These are phyloP conservation scores for Peromyscus eremicus DNA, from an alignment of 2,797 vertebrate genomes.

Conservation along the genomic window DNA sequence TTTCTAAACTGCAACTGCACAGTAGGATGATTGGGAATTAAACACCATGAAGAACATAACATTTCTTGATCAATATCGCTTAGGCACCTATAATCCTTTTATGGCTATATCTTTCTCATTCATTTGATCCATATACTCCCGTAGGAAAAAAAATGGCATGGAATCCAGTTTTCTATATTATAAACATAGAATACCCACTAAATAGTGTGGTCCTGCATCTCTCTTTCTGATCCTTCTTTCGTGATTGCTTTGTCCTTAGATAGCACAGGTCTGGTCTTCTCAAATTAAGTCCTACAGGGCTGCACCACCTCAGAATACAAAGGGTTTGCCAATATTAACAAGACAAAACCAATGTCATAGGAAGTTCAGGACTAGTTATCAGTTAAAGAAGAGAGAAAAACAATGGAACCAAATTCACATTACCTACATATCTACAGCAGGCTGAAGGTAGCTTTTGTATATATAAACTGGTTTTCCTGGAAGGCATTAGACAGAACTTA, in stretches of 20 bases:
- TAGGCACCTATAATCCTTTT: background rate
- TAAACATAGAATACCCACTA: background rate
- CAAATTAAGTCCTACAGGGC: background rate
- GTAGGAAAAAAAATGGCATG: background rate
- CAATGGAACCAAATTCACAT: background rate
- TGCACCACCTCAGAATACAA: background rate
- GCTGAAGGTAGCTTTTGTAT: background rate
- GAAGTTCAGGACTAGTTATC: background rate
- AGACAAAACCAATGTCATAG: background rate
- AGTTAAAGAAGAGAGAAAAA: background rate
- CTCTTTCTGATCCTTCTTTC: background rate
- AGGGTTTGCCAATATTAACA: background rate
- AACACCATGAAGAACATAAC: background rate
- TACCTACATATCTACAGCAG: background rate
- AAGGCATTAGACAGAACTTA: background rate
- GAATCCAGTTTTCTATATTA: background rate
- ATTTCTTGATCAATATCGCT: background rate
- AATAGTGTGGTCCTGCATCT: background rate
- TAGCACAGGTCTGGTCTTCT: background rate
- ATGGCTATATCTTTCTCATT: background rate
- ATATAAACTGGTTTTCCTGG: background rate
- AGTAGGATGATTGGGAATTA: background rate
- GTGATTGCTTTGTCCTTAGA: background rate
- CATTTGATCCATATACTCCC: slow-evolving; percentile 41
- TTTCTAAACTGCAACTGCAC: background rate